A percentile compares a stretch with the other conserved stretches of the same genome.
Conservation (phyloP, 1,140 invertebrate genomes). For the Globodera rostochiensis region DNA sequence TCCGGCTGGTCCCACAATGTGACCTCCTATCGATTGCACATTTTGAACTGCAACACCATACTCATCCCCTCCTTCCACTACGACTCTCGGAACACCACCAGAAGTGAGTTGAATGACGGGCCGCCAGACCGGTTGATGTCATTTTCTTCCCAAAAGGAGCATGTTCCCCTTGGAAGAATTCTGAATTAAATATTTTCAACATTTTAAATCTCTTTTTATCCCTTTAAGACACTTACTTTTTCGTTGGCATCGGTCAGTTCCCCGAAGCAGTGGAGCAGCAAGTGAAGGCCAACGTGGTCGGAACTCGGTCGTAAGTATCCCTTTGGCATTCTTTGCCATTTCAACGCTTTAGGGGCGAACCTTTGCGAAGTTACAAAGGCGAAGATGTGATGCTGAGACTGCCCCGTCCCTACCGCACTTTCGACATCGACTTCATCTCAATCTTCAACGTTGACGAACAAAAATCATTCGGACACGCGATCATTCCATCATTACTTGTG, state of each 20-base stretch:
- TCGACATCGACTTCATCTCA: constrained; percentile 55
- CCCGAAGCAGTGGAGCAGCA: constrained; percentile 57
- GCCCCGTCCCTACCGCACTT: constrained; percentile 52
- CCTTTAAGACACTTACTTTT: constrained; percentile 58
- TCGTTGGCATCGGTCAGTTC: constrained; percentile 57
- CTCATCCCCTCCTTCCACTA: constrained; percentile 56
- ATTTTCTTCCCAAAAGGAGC: background rate
- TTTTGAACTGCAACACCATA: constrained; percentile 61
- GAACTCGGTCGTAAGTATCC: constrained; percentile 41
- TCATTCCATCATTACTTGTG: constrained; percentile 55
- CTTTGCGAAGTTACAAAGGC: constrained; percentile 46
- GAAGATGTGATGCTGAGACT: constrained; percentile 56
- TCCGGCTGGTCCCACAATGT: constrained; percentile 56
- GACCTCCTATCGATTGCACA: constrained; percentile 57
- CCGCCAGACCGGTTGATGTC: background rate
- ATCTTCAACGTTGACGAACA: constrained; percentile 58
- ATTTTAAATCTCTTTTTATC: background rate
- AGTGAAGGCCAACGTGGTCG: constrained; percentile 52
- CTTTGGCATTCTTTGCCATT: background rate
- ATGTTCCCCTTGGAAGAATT: no score
- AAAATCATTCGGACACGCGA: constrained; percentile 54
- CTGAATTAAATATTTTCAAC: background rate
- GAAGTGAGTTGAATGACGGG: constrained; percentile 33
- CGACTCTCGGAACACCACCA: constrained; percentile 37
- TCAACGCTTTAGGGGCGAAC: constrained; percentile 49